Evolutionary conservation across 2,797 vertebrate species (phyloP), one percentile per base, ranked within the genome.

Genomic region (Meriones psammophilus): DNA sequence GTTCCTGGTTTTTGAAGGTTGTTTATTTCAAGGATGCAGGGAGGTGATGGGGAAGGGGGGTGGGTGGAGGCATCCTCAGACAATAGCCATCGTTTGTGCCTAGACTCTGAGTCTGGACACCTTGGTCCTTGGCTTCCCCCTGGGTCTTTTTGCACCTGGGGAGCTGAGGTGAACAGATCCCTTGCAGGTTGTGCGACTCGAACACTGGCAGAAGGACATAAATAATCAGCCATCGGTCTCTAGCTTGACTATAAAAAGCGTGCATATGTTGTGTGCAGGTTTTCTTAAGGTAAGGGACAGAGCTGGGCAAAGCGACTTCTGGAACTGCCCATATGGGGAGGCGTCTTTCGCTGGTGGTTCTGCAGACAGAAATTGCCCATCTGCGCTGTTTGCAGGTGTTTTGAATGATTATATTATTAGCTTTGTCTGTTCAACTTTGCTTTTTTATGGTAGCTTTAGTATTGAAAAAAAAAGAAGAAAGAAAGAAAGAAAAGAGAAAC

Each of bases 321-420:
- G 97, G 98, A 98, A 97, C 98, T 98, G 99, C 99, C 99, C 99
- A 99, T 99, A 99, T 99, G 99, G 99, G 98, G 98, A 99, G 99
- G 99, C 99, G 99, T 98, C 98, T 98, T 98, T 99, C 90, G 88
- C 99, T 99, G 99, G 99, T 99, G 99, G 99, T 99, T 99, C 99
- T 98, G 99, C 98, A 98, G 99, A 98, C 99, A 98, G 99, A 99
- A 99, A 99, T 99, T 98, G 99, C 99, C 99, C 99, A 99, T 99
- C 99, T 99, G 99, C 99, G 99, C 98, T 98, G 99, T 99, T 99
- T 99, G 99, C 99, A 99, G 99, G 99, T 99, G 99, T 99, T 99
- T 99, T 99, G 99, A 99, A 99, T 99, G 99, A 99, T 99, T 99
- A 99, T 99, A 99, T 99, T 99, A 99, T 99, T 99, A 99, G 99